A percentile compares a stretch with the other conserved stretches of the same genome.
Conservation (phyloP, 1,140 invertebrate species). For the Papilio glaucus region DNA sequence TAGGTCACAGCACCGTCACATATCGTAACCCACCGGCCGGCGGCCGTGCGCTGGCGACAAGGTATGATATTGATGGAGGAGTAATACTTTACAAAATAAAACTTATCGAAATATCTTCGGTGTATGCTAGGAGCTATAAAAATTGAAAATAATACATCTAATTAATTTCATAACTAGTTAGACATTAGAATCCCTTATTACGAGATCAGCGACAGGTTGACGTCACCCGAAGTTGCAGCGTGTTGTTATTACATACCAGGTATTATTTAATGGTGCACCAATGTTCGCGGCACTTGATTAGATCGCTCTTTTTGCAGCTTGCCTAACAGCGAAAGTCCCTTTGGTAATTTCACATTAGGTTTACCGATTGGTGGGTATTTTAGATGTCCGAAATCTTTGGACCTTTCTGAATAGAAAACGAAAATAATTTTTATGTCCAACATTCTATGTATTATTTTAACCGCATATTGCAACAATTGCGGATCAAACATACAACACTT, state of each 20-base stretch:
- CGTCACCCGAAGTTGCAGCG: slow-evolving; percentile 67
- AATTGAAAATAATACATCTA: slow-evolving; percentile 84
- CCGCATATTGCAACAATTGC: slow-evolving; percentile 81
- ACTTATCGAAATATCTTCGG: slow-evolving; percentile 83
- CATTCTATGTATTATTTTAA: slow-evolving; percentile 75
- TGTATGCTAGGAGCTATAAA: slow-evolving; percentile 83
- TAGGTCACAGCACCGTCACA: slow-evolving; percentile 49
- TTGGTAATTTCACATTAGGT: slow-evolving; percentile 67
- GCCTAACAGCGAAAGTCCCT: slow-evolving; percentile 54
- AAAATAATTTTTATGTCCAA: slow-evolving; percentile 71
- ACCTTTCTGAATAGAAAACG: slow-evolving; percentile 65
- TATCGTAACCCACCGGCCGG: slow-evolving; percentile 26
- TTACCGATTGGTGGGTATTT: slow-evolving; percentile 77
- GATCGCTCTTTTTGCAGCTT: slow-evolving; percentile 12
- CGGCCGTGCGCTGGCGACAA: slow-evolving; percentile 28
- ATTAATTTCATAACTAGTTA: slow-evolving; percentile 83
- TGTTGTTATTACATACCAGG: slow-evolving; percentile 12
- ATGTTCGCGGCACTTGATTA: slow-evolving; percentile 6
- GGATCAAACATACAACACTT: slow-evolving; percentile 83
- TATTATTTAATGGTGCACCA: not conserved
- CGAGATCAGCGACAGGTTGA: slow-evolving; percentile 79
- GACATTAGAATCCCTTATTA: slow-evolving; percentile 81
- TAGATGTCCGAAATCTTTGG: slow-evolving; percentile 78
- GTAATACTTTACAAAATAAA: slow-evolving; percentile 82
- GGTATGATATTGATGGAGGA: slow-evolving; percentile 82